phyloP scores from a whole-genome alignment of 2,888 invertebrate species.

The Lasioglossum zephyrum region DNA sequence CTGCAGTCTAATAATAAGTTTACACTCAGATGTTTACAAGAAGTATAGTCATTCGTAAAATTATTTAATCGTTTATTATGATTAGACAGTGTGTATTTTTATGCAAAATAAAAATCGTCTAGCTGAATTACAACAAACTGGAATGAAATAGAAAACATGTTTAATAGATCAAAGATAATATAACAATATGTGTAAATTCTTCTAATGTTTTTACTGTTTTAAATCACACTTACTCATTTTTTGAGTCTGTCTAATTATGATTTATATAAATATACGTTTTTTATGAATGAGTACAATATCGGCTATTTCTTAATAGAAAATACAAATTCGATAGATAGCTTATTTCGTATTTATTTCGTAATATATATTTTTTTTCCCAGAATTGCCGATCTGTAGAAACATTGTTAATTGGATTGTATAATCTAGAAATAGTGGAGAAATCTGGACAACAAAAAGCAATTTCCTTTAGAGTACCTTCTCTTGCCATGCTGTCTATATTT shows the following conservation, averaged over 20 bases:
- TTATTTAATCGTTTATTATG: background rate
- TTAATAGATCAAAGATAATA: no score
- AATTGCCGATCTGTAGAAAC: conserved; percentile 86
- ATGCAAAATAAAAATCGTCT: no score
- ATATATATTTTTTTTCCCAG: conserved; percentile 73
- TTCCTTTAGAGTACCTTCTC: conserved; percentile 94
- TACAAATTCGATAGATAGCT: background rate
- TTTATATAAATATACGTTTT: background rate
- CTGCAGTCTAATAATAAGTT: conserved; percentile 77
- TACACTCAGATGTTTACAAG: background rate
- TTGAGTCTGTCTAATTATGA: background rate
- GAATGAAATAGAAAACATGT: no score
- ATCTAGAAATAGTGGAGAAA: conserved; percentile 94
- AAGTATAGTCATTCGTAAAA: background rate
- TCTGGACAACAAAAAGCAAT: conserved; percentile 93
- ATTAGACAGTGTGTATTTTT: background rate
- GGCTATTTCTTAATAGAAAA: background rate
- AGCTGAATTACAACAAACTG: no score
- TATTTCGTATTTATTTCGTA: background rate
- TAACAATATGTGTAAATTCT: no score
- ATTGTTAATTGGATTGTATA: conserved; percentile 90
- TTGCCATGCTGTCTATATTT: conserved; percentile 96
- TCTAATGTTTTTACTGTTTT: no score
- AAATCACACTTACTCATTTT: no score
- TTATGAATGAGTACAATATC: background rate